These are phyloP conservation scores for Danaus plexippus DNA, from an alignment of 1,140 invertebrate species.

Conservation along the genomic window DNA sequence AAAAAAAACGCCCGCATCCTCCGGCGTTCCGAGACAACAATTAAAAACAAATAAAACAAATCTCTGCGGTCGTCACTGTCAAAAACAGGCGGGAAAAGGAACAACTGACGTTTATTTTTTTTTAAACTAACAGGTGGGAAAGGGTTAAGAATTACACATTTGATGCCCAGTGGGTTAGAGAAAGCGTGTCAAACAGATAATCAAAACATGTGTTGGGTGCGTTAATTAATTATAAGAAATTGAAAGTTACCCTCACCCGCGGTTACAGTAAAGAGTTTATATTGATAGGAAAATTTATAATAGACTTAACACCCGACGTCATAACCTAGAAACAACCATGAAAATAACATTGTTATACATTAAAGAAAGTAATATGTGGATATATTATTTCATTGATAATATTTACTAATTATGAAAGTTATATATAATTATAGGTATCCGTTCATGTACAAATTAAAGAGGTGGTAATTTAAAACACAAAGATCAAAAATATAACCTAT, in stretches of 20 bases:
- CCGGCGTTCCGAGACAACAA: slow-evolving; percentile 47
- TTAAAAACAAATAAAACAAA: slow-evolving; percentile 72
- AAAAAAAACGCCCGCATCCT: slow-evolving; percentile 38
- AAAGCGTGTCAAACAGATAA: slow-evolving; percentile 61
- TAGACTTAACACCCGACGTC: background rate
- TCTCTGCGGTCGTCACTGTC: slow-evolving; percentile 45
- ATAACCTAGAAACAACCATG: too few species aligned
- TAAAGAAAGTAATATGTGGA: too few species aligned
- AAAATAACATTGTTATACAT: too few species aligned
- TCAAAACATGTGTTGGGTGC: slow-evolving; percentile 60
- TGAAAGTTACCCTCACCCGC: slow-evolving; percentile 56
- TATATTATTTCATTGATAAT: too few species aligned
- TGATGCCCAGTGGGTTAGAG: slow-evolving; percentile 38
- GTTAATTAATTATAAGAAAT: slow-evolving; percentile 67
- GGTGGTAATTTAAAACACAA: too few species aligned
- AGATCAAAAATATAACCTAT: too few species aligned
- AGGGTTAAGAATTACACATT: slow-evolving; percentile 49
- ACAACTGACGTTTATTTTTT: slow-evolving; percentile 61
- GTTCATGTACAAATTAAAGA: too few species aligned
- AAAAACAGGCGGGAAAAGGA: slow-evolving; percentile 47
- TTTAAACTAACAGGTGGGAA: slow-evolving; percentile 56
- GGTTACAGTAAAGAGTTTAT: background rate
- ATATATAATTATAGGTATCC: too few species aligned
- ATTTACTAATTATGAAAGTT: too few species aligned
- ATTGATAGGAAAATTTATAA: slow-evolving; percentile 9